phyloP scores from a whole-genome alignment of 2,797 vertebrate genomes.

The Hemibagrus guttatus region DNA sequence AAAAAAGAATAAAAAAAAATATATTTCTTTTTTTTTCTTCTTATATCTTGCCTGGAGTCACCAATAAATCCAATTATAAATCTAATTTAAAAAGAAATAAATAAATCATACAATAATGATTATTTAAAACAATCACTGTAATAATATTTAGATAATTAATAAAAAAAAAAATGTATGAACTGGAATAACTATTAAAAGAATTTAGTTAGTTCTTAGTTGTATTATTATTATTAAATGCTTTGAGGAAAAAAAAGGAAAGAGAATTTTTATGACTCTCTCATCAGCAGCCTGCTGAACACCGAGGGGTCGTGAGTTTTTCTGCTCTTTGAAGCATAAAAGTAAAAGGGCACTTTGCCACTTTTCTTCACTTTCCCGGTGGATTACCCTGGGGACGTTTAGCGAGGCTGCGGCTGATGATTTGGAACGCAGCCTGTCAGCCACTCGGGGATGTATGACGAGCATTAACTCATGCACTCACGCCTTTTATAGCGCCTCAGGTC shows the following conservation, averaged over 20 bases:
- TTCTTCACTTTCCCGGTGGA: neutral
- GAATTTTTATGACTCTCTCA: neutral
- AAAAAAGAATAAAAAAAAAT: neutral
- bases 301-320: slow-evolving; percentile 9
- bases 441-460: slow-evolving; percentile 18
- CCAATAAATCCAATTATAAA: neutral
- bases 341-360: slow-evolving; percentile 16
- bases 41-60: neutral
- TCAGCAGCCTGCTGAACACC: neutral
- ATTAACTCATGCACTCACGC: neutral
- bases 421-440: slow-evolving; percentile 7
- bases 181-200: neutral
- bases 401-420: neutral
- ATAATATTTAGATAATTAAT: neutral
- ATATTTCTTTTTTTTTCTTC: neutral
- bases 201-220: neutral
- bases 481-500: slow-evolving; percentile 3
- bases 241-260: neutral
- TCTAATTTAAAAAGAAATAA: neutral
- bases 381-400: slow-evolving; percentile 7
- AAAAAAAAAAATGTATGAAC: neutral
- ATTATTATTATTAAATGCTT: neutral
- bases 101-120: neutral
- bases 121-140: neutral
- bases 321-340: slow-evolving; percentile 20